phyloP scores from a whole-genome alignment of 2,888 invertebrate species.

The Galeruca laticollis region DNA sequence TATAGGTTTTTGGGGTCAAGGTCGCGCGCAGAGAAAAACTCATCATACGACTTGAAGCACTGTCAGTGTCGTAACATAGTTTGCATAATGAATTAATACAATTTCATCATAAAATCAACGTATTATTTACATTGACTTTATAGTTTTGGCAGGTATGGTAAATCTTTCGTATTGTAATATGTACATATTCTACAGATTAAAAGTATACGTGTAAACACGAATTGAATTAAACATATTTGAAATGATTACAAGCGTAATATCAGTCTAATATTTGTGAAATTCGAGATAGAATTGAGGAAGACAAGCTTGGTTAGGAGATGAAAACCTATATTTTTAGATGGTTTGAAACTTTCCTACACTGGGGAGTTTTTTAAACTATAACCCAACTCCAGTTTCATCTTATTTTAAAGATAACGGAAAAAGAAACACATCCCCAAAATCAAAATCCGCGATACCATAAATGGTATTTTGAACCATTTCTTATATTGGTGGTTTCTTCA shows the following conservation, averaged over 20 bases:
- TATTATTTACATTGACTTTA: conserved; percentile 19
- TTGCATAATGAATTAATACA: conserved; percentile 23
- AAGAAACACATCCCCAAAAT: too few relatives aligned
- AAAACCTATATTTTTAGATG: too few relatives aligned
- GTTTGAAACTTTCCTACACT: too few relatives aligned
- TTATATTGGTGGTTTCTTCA: too few relatives aligned
- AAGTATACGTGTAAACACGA: not conserved
- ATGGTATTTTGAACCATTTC: too few relatives aligned
- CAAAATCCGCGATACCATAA: too few relatives aligned
- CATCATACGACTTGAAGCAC: conserved; percentile 4
- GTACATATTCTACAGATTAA: conserved; percentile 1
- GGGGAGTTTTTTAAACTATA: too few relatives aligned
- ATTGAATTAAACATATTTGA: conserved; percentile 3
- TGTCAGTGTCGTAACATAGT: conserved; percentile 14
- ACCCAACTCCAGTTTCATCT: too few relatives aligned
- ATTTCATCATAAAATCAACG: conserved; percentile 5
- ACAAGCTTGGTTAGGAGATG: too few relatives aligned
- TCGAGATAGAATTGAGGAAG: not conserved
- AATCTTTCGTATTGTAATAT: conserved; percentile 10
- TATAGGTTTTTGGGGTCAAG: conserved; percentile 15
- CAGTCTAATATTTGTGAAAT: not conserved
- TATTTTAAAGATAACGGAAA: too few relatives aligned
- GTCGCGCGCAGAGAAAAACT: conserved; percentile 15
- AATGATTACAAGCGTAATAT: not conserved
- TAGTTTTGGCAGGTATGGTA: conserved; percentile 14